Evolutionary conservation across 2,113 vertebrate species (phyloP).

Genomic region (Pomatorhinus ruficollis): DNA sequence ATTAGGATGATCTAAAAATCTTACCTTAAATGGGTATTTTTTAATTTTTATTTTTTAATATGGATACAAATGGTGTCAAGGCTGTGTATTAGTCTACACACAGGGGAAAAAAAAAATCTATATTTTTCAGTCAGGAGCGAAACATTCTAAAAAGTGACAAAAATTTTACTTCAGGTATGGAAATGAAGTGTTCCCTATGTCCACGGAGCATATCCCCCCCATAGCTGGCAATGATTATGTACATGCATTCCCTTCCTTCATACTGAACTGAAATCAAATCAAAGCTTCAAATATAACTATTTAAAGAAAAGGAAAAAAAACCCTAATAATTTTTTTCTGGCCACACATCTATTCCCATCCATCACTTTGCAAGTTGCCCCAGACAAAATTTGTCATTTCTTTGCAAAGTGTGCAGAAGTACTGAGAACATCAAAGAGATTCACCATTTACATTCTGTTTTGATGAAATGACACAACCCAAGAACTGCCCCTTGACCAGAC

Average conservation of each 20-base stretch:
- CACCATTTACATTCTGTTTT: neutral
- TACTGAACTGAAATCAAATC: neutral
- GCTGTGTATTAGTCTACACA: neutral
- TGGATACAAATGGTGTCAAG: neutral
- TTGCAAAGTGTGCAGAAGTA: neutral
- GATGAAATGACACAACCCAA: neutral
- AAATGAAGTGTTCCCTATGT: neutral
- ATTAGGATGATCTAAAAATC: neutral
- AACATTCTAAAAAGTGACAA: neutral
- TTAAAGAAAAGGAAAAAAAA: neutral
- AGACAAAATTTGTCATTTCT: neutral
- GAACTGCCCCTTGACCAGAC: neutral
- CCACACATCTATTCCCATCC: neutral
- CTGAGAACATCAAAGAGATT: neutral
- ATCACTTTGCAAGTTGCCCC: neutral
- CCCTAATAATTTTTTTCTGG: neutral
- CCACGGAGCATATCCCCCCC: accelerated
- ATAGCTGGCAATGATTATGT: accelerated
- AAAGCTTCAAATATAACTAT: neutral
- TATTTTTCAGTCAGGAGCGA: neutral
- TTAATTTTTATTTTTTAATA: neutral
- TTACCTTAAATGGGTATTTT: neutral
- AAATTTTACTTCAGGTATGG: neutral
- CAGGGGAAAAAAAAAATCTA: neutral
- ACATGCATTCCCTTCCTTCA: neutral